Evolutionary conservation across 53 echinoderm and acorn worm species (phyloP), one percentile per base, ranked within the genome.

Genomic region (Echinarachnius parma): DNA sequence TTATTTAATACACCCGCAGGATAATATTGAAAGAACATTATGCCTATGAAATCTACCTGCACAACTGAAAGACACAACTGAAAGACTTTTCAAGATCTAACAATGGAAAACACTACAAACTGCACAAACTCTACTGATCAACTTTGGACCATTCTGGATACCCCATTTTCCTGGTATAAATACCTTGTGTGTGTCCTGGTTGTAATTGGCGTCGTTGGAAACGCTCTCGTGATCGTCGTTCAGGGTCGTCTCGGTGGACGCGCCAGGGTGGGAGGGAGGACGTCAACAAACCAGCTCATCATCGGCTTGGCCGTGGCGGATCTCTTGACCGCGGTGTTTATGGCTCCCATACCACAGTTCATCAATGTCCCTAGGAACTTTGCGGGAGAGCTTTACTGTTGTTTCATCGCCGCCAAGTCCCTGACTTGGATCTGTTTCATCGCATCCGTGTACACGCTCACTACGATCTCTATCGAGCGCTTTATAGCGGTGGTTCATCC

Each of bases 391-490:
- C 16, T 72, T 0, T 72, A 72, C 44, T 72, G 72, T 14, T 27
- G 37, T 2, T 5, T 72, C 54, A 25, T 72, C n/a, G 14, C 24
- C 10, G 54, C 72, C 11, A 27, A 54, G 34, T 31, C 54, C 28
- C 28, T 55, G 28, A 15, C 45, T 1, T 72, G 55, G 55, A 18
- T 72, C 5, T 72, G 25, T 7, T 55, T 55, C 28, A 32, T 53
- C 21, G 72, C 56, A 13, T 56, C 72, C 24, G 72, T 72, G 0
- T 72, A 72, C 56, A 72, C 57, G 25, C 29, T 72, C 16, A 28
- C 72, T 0, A 72, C 57, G 13, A 72, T 72, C 16, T 53, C 72
- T 2, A 72, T 72, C 26, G 72, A 72, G 24, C 56, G 72, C 37
- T 55, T 25, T 33, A n/a, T 56, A 33, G 72, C 72, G 1, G 9